phyloP scores from a whole-genome alignment of 1,140 invertebrate genomes.

The Mamestra configurata region DNA sequence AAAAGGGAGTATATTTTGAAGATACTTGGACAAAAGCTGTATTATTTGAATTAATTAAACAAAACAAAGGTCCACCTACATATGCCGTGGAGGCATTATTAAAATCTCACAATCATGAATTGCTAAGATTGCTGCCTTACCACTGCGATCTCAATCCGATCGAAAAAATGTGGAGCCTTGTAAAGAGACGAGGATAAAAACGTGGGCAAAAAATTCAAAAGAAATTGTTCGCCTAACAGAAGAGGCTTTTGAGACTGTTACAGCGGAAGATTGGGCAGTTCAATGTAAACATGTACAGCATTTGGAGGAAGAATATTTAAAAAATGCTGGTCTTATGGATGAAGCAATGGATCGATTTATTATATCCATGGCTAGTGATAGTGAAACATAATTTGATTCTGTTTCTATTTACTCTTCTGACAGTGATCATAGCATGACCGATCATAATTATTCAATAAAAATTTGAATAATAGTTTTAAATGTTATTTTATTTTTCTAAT shows the following conservation, averaged over 20 bases:
- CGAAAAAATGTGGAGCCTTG: slow-evolving; percentile 1
- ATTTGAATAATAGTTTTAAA: no score
- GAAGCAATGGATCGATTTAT: no score
- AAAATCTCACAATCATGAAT: slow-evolving; percentile 39
- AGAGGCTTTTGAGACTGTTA: slow-evolving; percentile 57
- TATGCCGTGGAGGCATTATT: slow-evolving; percentile 51
- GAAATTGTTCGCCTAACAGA: slow-evolving; percentile 56
- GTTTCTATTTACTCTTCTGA: slow-evolving; percentile 18
- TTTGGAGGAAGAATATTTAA: no score
- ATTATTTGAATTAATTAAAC: neutral
- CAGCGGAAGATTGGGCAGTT: neutral
- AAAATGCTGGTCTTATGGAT: no score
- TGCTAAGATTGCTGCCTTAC: slow-evolving; percentile 46
- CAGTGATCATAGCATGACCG: slow-evolving; percentile 55
- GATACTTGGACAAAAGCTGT: slow-evolving; percentile 19
- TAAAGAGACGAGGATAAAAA: neutral
- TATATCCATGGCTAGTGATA: slow-evolving; percentile 55
- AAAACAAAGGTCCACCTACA: slow-evolving; percentile 21
- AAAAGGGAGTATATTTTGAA: slow-evolving; percentile 41
- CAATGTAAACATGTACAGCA: no score
- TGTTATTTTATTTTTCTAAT: no score
- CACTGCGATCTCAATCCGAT: slow-evolving; percentile 46
- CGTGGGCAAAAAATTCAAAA: slow-evolving; percentile 54
- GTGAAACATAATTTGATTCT: slow-evolving; percentile 38
- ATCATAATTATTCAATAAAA: neutral